Conservation (phyloP, 2,888 invertebrate genomes). For the Horisme vitalbata region DNA sequence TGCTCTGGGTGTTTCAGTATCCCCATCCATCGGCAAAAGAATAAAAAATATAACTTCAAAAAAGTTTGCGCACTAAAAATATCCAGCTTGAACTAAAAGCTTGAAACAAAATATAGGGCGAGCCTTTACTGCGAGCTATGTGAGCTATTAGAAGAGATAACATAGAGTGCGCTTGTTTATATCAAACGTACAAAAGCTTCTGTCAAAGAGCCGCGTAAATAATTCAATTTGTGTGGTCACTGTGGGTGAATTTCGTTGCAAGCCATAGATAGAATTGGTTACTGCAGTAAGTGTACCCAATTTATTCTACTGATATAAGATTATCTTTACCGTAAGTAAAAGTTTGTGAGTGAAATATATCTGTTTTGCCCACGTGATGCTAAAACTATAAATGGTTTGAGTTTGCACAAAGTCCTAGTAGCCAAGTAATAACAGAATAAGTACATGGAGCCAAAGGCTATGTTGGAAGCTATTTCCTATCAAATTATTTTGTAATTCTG, state of each 20-base stretch:
- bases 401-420: too few relatives aligned
- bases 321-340: too few relatives aligned
- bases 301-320: too few relatives aligned
- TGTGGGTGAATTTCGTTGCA: not conserved
- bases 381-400: too few relatives aligned
- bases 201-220: conserved; percentile 18
- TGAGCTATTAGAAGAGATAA: conserved; percentile 5
- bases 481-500: too few relatives aligned
- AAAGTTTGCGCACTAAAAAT: conserved; percentile 15
- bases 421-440: too few relatives aligned
- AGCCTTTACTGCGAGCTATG: not conserved
- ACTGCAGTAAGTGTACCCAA: too few relatives aligned
- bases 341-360: too few relatives aligned
- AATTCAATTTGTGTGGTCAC: conserved; percentile 12
- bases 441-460: too few relatives aligned
- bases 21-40: conserved; percentile 5
- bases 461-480: too few relatives aligned
- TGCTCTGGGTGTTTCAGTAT: not conserved
- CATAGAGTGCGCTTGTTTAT: conserved; percentile 10
- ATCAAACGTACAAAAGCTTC: conserved; percentile 9
- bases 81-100: conserved; percentile 10
- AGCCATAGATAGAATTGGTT: not conserved
- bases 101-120: conserved; percentile 6
- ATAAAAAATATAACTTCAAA: not conserved
- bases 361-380: too few relatives aligned